Evolutionary conservation across 2,113 vertebrate genomes (phyloP).

Genomic region (Myotis yumanensis): DNA sequence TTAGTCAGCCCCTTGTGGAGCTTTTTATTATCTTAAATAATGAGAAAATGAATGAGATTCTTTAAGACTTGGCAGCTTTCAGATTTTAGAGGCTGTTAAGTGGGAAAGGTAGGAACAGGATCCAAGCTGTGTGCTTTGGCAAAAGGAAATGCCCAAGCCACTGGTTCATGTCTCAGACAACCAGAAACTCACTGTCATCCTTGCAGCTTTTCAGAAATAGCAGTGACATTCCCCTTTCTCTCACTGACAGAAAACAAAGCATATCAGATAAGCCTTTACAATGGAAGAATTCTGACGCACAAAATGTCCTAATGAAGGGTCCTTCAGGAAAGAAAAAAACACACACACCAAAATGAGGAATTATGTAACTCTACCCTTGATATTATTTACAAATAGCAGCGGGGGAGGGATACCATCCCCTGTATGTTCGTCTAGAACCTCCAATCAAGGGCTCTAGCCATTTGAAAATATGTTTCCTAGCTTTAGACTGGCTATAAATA

Average conservation of each 20-base stretch:
- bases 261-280: constrained; percentile 47
- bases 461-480: constrained; percentile 72
- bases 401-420: constrained; percentile 18
- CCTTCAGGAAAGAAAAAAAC: not conserved
- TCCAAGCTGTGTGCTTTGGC: constrained; percentile 20
- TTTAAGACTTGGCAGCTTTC: constrained; percentile 45
- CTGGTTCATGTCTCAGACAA: constrained; percentile 33
- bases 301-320: constrained; percentile 54
- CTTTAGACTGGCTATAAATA: constrained; percentile 75
- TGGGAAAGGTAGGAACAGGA: constrained; percentile 11
- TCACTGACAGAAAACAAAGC: constrained; percentile 43
- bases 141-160: not conserved
- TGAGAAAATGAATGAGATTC: constrained; percentile 61
- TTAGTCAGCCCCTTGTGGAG: constrained; percentile 17
- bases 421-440: constrained; percentile 64
- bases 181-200: constrained; percentile 32
- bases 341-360: constrained; percentile 11
- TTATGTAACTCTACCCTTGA: constrained; percentile 65
- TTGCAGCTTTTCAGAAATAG: constrained; percentile 24
- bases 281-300: constrained; percentile 62
- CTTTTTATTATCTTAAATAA: constrained; percentile 54
- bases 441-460: constrained; percentile 69
- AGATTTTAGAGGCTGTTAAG: constrained; percentile 45
- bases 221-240: constrained; percentile 50
- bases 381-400: constrained; percentile 70